phyloP scores from a whole-genome alignment of 2,113 vertebrate genomes.

The Cyrtonyx montezumae region DNA sequence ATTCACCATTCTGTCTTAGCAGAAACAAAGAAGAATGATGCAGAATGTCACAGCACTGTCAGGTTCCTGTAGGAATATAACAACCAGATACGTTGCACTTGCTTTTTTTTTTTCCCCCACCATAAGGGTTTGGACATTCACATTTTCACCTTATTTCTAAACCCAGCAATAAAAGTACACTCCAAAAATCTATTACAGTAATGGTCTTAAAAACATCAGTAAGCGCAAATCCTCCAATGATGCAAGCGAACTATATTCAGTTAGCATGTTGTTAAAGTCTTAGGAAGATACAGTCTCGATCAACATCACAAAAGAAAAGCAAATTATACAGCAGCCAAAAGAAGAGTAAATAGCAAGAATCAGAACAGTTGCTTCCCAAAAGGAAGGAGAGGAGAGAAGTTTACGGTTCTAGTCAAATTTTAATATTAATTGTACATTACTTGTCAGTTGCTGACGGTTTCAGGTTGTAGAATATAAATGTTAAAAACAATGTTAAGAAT shows the following conservation, averaged over 20 bases:
- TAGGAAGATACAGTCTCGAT: not conserved
- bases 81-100: not conserved
- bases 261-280: not conserved
- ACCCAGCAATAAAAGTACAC: not conserved
- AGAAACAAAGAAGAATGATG: not conserved
- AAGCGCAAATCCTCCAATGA: not conserved
- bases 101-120: not conserved
- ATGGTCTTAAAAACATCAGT: not conserved
- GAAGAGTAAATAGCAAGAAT: not conserved
- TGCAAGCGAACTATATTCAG: not conserved
- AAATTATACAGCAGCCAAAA: not conserved
- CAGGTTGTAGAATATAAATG: not conserved
- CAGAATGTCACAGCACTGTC: not conserved
- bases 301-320: not conserved
- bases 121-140: not conserved
- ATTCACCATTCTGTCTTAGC: conserved; percentile 15
- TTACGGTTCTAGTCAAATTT: not conserved
- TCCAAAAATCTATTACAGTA: not conserved
- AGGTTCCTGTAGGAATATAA: not conserved
- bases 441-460: not conserved
- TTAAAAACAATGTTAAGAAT: not conserved
- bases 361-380: not conserved
- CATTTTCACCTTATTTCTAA: not conserved
- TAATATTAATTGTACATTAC: not conserved
- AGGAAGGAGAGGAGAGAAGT: not conserved